Percentiles rank a stretch among this genome's conserved stretches.
Conservation (phyloP, 2,113 vertebrate genomes). For the Plotosus lineatus region DNA sequence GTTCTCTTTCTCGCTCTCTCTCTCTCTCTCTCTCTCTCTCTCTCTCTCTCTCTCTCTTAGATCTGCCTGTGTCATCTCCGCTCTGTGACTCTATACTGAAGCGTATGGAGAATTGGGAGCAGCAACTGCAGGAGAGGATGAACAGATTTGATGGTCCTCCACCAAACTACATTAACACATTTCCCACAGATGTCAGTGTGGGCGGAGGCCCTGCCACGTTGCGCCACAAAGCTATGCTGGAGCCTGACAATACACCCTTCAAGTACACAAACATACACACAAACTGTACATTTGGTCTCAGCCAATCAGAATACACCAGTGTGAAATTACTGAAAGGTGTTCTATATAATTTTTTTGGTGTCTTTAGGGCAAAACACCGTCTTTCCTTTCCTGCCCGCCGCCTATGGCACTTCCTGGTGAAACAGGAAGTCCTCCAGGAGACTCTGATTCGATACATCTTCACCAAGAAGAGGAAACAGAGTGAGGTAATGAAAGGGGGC, state of each 20-base stretch:
- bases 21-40: background rate
- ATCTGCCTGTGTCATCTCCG: conserved; percentile 91
- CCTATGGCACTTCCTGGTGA: conserved; percentile 95
- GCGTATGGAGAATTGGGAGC: conserved; percentile 95
- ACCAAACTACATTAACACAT: conserved; percentile 92
- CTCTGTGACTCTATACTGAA: conserved; percentile 89
- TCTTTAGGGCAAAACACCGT: conserved; percentile 84
- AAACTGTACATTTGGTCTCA: background rate
- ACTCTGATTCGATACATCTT: conserved; percentile 96
- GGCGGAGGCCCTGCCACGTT: conserved; percentile 87
- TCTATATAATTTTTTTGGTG: too few species aligned
- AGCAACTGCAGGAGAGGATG: conserved; percentile 88
- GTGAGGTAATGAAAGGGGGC: conserved; percentile 81
- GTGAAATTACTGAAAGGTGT: background rate
- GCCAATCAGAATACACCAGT: background rate
- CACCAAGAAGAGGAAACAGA: conserved; percentile 96
- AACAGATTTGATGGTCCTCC: conserved; percentile 93
- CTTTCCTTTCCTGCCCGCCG: conserved; percentile 90
- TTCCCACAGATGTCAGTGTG: conserved; percentile 79
- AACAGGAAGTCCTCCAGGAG: conserved; percentile 95
- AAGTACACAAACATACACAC: conserved; percentile 76
- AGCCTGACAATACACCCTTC: conserved; percentile 97
- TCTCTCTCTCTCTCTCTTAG: conserved; percentile 64
- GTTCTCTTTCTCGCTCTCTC: background rate
- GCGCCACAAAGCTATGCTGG: conserved; percentile 95